phyloP scores from a whole-genome alignment of 2,888 invertebrate genomes.

The Spisula subtruncata region DNA sequence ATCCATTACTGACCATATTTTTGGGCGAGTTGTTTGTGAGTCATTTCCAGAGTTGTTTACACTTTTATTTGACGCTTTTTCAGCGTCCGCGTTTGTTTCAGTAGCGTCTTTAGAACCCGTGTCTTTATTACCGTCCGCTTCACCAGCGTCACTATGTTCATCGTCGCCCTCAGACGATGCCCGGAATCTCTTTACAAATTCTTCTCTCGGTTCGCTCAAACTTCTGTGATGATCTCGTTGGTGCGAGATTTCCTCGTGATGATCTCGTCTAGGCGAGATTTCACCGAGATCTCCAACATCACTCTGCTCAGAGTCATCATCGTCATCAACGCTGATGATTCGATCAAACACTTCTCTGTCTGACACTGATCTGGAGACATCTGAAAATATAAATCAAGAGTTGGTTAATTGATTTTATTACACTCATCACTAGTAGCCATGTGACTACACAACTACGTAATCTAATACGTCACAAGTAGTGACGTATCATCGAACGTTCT shows the following conservation, averaged over 20 bases:
- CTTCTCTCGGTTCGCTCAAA: constrained; percentile 29
- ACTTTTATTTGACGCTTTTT: constrained; percentile 9
- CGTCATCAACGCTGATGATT: constrained; percentile 77
- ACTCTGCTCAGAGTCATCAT: constrained; percentile 71
- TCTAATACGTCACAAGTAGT: too few relatives aligned
- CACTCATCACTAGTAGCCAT: too few relatives aligned
- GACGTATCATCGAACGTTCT: too few relatives aligned
- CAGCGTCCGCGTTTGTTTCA: background rate
- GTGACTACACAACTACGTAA: too few relatives aligned
- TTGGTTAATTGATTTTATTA: too few relatives aligned
- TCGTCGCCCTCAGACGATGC: constrained; percentile 3
- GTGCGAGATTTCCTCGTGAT: constrained; percentile 46
- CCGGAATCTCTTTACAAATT: constrained; percentile 21
- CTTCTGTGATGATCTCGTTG: constrained; percentile 47
- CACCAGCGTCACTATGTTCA: background rate
- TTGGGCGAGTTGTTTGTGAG: constrained; percentile 68
- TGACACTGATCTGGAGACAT: constrained; percentile 35
- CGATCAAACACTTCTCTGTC: constrained; percentile 61
- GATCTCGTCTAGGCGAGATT: constrained; percentile 45
- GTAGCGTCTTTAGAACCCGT: constrained; percentile 18
- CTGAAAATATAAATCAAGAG: constrained; percentile 39
- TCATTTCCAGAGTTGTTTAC: constrained; percentile 33
- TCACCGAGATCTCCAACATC: constrained; percentile 71
- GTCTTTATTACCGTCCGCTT: constrained; percentile 29
- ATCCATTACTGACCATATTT: constrained; percentile 82